Percentiles rank a stretch among this genome's conserved stretches.
phyloP scores from a whole-genome alignment of 2,888 invertebrate species.

The Petrolisthes cinctipes region DNA sequence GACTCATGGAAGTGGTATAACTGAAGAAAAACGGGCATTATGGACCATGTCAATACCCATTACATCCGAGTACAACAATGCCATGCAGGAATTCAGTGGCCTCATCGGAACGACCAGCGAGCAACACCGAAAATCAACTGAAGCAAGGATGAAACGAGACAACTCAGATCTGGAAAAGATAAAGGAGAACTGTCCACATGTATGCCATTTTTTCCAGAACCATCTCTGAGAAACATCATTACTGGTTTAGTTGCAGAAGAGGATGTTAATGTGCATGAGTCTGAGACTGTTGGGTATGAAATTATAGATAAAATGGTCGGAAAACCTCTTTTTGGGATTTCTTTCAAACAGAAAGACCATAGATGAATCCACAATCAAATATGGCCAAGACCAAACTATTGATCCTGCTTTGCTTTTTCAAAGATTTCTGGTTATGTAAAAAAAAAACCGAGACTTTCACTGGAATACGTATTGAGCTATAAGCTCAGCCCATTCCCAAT shows the following conservation, averaged over 20 bases:
- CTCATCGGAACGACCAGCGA: no score
- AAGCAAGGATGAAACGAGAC: no score
- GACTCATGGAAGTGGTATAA: no score
- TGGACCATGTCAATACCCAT: no score
- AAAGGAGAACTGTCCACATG: no score
- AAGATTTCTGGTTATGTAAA: conserved; percentile 17
- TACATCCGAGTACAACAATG: no score
- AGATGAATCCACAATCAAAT: neutral
- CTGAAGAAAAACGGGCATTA: no score
- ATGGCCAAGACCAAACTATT: neutral
- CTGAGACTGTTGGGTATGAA: neutral
- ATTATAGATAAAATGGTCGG: conserved; percentile 11
- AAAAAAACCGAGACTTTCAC: neutral
- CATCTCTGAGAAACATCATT: no score
- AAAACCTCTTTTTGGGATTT: neutral
- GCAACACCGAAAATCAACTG: no score
- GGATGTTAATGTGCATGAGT: neutral
- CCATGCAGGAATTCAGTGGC: no score
- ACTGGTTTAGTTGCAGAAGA: neutral
- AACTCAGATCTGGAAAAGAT: no score
- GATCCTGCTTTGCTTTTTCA: conserved; percentile 6
- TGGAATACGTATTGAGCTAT: neutral
- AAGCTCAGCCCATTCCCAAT: no score
- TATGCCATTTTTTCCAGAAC: neutral
- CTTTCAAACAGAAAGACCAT: neutral